These are phyloP conservation scores for Rutilus rutilus DNA, from an alignment of 2,113 vertebrate species.

Conservation along the genomic window DNA sequence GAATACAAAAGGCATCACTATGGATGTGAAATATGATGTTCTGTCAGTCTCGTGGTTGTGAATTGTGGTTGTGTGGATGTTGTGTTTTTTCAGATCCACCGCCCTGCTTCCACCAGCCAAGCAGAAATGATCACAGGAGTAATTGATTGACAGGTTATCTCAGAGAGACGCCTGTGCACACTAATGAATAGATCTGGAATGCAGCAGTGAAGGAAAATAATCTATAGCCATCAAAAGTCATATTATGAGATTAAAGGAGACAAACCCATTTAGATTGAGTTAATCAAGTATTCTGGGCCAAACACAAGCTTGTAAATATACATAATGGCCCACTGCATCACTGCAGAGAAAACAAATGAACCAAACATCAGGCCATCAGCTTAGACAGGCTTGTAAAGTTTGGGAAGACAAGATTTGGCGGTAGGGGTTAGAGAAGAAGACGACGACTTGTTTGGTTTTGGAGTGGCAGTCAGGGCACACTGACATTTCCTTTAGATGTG, in stretches of 20 bases:
- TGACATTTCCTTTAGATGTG: conserved; percentile 73
- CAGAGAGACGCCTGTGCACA: background rate
- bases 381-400: background rate
- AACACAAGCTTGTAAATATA: conserved; percentile 6
- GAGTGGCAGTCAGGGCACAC: conserved; percentile 55
- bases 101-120: conserved; percentile 2
- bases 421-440: background rate
- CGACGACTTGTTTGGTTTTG: conserved; percentile 51
- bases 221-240: background rate
- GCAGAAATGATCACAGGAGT: conserved; percentile 16
- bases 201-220: background rate
- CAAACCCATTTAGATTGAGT: background rate
- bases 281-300: conserved; percentile 1
- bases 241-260: background rate
- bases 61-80: too few relatives aligned
- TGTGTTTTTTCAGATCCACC: background rate
- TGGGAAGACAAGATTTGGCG: background rate
- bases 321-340: background rate
- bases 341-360: conserved; percentile 1
- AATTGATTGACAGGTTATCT: conserved; percentile 31
- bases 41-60: background rate
- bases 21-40: background rate
- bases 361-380: background rate
- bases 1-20: background rate
- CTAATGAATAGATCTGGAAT: conserved; percentile 6